These are phyloP conservation scores for Lasioglossum baleicum DNA, from an alignment of 1,140 invertebrate genomes.

Conservation along the genomic window DNA sequence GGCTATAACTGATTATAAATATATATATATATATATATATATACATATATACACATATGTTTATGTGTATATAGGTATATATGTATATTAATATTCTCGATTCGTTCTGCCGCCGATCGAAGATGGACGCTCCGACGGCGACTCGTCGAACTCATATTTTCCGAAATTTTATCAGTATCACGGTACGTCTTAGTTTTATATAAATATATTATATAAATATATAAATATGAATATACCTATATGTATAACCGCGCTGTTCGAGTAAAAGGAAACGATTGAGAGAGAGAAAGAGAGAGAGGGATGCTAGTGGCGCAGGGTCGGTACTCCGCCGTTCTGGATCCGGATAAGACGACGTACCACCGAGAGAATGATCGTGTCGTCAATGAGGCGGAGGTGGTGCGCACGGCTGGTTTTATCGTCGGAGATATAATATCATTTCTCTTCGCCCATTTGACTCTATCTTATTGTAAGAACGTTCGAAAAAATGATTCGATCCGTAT, in stretches of 20 bases:
- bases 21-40: conserved; percentile 23
- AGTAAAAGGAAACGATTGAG: too few species aligned
- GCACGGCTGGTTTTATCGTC: conserved; percentile 31
- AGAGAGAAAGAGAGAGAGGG: conserved; percentile 4
- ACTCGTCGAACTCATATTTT: conserved; percentile 43
- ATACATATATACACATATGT: conserved; percentile 15
- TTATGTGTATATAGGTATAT: conserved; percentile 19
- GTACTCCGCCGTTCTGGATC: too few species aligned
- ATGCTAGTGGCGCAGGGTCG: neutral
- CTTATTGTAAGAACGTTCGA: neutral
- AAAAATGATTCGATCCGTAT: neutral
- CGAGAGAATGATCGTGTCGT: too few species aligned
- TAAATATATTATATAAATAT: conserved; percentile 38
- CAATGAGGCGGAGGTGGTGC: neutral
- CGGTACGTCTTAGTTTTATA: conserved; percentile 47
- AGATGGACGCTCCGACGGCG: neutral
- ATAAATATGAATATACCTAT: conserved; percentile 38
- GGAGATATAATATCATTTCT: conserved; percentile 27
- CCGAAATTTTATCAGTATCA: conserved; percentile 57
- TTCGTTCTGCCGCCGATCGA: conserved; percentile 31
- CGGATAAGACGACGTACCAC: too few species aligned
- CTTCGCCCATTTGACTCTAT: neutral
- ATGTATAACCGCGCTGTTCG: conserved; percentile 22
- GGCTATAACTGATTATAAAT: conserved; percentile 35
- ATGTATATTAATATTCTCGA: conserved; percentile 34